Evolutionary conservation across 2,797 vertebrate species (phyloP), one percentile per base, ranked within the genome.

Genomic region (Mionectes olivaceus): DNA sequence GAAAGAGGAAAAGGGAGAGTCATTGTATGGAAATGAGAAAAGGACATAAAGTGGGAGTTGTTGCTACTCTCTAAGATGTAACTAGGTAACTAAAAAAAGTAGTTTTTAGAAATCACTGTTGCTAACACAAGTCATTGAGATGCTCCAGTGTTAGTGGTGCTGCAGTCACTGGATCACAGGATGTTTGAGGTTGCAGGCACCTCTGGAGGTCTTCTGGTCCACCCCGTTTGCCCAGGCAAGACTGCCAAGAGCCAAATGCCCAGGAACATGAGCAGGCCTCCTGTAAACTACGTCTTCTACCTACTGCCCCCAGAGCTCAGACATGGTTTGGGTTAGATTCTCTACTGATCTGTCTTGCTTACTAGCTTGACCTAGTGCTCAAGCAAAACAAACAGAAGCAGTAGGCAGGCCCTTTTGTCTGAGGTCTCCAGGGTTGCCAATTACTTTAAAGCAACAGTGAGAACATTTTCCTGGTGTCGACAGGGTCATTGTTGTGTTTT

Each of bases 401-500:
- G 30, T 59, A 86, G 83, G 71, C 65, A 78, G 46, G 41, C 50
- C 39, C 32, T 92, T 74, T 89, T 88, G 70, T 47, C 87, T 88
- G 82, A 93, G n/a, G 24, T 81, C 79, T 67, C 50, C 44, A 69
- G 18, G 55, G 47, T 73, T 83, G 61, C 74, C 47, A 86, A 32
- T 93, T 65, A 56, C 57, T 93, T 94, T 39, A 32, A 84, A 76
- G 79, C 65, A 85, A 67, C 44, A 93, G 79, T 88, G 91, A 95
- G 94, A 95, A 88, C 85, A 76, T 94, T 95, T 97, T 96, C 91
- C 89, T 94, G 82, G 63, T 94, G 94, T 73, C 5, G 83, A 93
- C 63, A 79, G 83, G 84, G 87, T 95, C 82, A 96, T 96, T 95
- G 95, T 96, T 97, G 53, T 91, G 89, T 79, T 96, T 95, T 96